Evolutionary conservation across 2,888 invertebrate genomes (phyloP), one percentile per base, ranked within the genome.

Genomic region (Lasioglossum morio): DNA sequence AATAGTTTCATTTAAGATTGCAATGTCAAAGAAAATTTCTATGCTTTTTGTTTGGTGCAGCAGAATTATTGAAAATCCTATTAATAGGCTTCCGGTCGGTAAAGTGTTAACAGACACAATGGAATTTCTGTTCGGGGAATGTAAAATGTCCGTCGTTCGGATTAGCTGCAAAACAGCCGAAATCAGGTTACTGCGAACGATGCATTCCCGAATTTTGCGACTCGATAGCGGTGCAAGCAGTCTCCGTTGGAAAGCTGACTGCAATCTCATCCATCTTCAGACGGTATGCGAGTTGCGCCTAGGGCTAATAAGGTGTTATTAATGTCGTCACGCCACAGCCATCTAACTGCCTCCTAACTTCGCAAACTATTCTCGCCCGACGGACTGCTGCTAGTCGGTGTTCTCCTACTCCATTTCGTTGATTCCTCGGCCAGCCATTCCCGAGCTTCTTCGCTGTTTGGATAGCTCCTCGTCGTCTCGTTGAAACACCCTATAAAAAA

Each of bases 291-390:
- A 86, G 88, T 83, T 90, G 81, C 81, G 91, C 88, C 91, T 83
- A 89, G 79, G 89, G 92, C 91, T 92, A 92, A 93, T 93, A 92
- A 93, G 92, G 91, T 91, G 90, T 92, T 93, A 93, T 92, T 92
- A 92, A 92, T 92, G 92, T 91, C 91, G 88, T 89, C 88, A 92
- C 89, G 89, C 91, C 89, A 84, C 89, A 88, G 86, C 88, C 87
- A 88, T 87, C 89, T 89, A 88, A 88, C 91, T 90, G 84, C 88
- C 83, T 90, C 85, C 89, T 88, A 92, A 91, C 92, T 91, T 91
- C 84, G 87, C 86, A 23, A 90, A 91, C 91, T 92, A 92, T 91
- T 89, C 92, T 81, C 85, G 79, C 85, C 88, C 84, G 84, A 69
- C 72, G 76, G 77, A 77, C 80, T 79, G 78, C 76, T 76, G 80